A percentile compares a stretch with the other conserved stretches of the same genome.
Conservation (phyloP, 2,113 vertebrate genomes). For the Caranx ignobilis region DNA sequence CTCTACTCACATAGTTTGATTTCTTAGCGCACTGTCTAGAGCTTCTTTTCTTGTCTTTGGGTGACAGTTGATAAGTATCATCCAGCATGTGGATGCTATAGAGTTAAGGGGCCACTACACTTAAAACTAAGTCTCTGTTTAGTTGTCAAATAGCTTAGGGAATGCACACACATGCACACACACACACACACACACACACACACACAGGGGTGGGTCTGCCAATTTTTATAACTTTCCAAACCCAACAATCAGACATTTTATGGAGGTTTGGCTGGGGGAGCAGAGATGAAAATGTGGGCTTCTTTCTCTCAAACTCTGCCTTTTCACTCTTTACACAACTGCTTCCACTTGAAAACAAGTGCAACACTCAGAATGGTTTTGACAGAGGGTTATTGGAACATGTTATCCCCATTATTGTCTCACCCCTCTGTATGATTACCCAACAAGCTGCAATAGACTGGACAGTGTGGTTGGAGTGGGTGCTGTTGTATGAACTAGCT, state of each 20-base stretch:
- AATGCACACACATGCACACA: too few relatives aligned
- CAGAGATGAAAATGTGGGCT: background rate
- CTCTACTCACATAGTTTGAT: background rate
- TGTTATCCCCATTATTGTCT: background rate
- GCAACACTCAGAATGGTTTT: background rate
- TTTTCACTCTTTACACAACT: too few relatives aligned
- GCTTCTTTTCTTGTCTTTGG: background rate
- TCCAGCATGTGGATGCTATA: background rate
- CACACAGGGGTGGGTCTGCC: background rate
- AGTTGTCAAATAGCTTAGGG: background rate
- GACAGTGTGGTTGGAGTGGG: background rate
- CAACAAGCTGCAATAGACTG: background rate
- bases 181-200: too few relatives aligned
- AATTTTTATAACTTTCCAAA: background rate
- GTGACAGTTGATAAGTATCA: background rate
- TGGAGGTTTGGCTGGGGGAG: background rate
- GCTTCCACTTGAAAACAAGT: background rate
- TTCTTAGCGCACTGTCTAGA: background rate
- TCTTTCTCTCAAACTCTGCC: background rate
- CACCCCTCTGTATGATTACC: background rate
- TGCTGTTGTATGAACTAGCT: background rate
- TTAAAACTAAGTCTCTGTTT: background rate
- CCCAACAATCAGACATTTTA: background rate
- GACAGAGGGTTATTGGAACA: background rate
- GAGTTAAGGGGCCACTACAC: background rate